These are phyloP conservation scores for Entelurus aequoreus DNA, from an alignment of 2,113 vertebrate genomes.

Conservation along the genomic window DNA sequence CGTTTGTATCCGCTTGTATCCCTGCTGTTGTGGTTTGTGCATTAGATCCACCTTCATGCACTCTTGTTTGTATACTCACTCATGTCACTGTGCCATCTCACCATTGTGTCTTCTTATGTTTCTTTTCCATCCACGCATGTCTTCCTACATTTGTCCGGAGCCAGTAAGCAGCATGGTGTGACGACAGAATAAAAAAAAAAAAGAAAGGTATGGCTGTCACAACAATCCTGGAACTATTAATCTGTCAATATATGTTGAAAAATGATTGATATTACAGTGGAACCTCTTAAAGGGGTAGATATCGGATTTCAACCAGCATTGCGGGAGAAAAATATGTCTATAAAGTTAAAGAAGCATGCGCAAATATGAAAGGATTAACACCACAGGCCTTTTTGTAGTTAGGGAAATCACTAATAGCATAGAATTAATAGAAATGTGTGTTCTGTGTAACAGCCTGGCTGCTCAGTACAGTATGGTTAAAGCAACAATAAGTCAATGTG, in stretches of 20 bases:
- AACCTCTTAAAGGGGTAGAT: not conserved
- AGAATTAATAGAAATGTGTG: too few species aligned
- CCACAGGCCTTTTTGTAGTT: too few species aligned
- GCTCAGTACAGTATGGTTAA: too few species aligned
- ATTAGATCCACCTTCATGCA: not conserved
- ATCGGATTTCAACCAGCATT: too few species aligned
- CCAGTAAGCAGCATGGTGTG: constrained; percentile 70
- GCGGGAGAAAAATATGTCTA: too few species aligned
- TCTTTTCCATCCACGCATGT: constrained; percentile 52
- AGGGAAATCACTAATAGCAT: too few species aligned
- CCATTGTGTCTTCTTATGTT: constrained; percentile 62
- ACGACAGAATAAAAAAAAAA: constrained; percentile 39
- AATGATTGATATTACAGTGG: constrained; percentile 8
- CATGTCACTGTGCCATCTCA: constrained; percentile 43
- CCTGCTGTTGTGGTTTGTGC: not conserved
- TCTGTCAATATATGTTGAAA: constrained; percentile 13
- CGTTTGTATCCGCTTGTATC: not conserved
- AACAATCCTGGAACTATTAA: constrained; percentile 42
- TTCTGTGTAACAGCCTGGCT: too few species aligned
- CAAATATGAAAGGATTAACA: too few species aligned
- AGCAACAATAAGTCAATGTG: too few species aligned
- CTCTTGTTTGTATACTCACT: not conserved
- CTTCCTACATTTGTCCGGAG: constrained; percentile 59
- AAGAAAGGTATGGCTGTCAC: constrained; percentile 62
- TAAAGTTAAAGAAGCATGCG: too few species aligned